These are phyloP conservation scores for Miltochrista miniata DNA, from an alignment of 2,888 invertebrate genomes.

Conservation along the genomic window DNA sequence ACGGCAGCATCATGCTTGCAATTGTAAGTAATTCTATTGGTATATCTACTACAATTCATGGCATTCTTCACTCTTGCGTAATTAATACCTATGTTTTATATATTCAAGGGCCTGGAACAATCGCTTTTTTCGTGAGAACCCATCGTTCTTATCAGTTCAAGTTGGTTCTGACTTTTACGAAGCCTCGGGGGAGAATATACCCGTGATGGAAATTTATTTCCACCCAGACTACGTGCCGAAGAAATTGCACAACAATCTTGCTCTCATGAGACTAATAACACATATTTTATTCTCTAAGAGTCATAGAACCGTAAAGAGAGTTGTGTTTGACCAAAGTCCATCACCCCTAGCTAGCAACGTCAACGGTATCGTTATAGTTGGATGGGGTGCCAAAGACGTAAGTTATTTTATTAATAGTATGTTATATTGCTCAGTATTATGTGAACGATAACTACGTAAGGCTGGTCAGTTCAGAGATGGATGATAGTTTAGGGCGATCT, in stretches of 20 bases:
- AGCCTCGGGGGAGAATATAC: constrained; percentile 56
- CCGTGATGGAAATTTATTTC: constrained; percentile 62
- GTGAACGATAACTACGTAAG: too few relatives aligned
- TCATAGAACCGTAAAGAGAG: constrained; percentile 37
- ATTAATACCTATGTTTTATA: background rate
- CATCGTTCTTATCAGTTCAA: constrained; percentile 60
- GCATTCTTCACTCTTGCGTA: background rate
- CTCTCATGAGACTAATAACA: constrained; percentile 53
- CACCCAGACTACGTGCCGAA: constrained; percentile 62
- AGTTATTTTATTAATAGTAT: constrained; percentile 28
- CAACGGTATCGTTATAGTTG: constrained; percentile 57
- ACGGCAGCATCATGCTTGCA: constrained; percentile 56
- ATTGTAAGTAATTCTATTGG: constrained; percentile 31
- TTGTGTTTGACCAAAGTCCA: constrained; percentile 49
- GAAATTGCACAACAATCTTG: constrained; percentile 59
- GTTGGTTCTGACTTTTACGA: constrained; percentile 62
- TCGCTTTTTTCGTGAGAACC: constrained; percentile 68
- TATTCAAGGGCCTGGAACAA: constrained; percentile 65
- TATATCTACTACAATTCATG: background rate
- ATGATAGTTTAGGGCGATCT: too few relatives aligned
- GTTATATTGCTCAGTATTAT: too few relatives aligned
- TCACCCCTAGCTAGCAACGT: constrained; percentile 44
- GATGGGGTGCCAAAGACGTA: constrained; percentile 68
- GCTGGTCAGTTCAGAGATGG: too few relatives aligned
- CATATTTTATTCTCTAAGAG: constrained; percentile 40